Evolutionary conservation across 2,113 vertebrate species (phyloP).

Genomic region (Pseudorhombus dupliciocellatus): DNA sequence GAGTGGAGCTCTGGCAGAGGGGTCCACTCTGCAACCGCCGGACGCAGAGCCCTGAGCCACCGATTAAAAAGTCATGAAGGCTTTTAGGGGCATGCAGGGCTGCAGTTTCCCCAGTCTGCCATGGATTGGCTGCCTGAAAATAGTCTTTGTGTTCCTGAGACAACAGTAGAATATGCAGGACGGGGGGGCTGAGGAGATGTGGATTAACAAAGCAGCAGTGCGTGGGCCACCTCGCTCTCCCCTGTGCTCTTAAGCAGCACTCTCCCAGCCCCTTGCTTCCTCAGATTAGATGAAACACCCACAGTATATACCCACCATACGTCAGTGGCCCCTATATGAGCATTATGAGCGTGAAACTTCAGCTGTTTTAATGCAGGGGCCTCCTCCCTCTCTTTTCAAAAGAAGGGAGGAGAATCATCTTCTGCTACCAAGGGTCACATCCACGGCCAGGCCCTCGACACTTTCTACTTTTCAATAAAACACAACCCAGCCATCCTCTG

Average conservation of each 20-base stretch:
- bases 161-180: constrained; percentile 68
- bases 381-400: constrained; percentile 21
- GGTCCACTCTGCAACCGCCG: constrained; percentile 74
- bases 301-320: constrained; percentile 47
- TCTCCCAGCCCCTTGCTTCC: constrained; percentile 46
- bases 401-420: background rate
- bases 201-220: constrained; percentile 67
- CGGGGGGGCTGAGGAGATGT: constrained; percentile 46
- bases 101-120: constrained; percentile 62
- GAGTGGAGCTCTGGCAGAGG: constrained; percentile 48
- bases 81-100: constrained; percentile 76
- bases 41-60: constrained; percentile 75
- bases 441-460: constrained; percentile 22
- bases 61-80: constrained; percentile 85
- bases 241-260: constrained; percentile 72
- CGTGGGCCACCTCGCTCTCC: constrained; percentile 60
- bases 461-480: constrained; percentile 4
- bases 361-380: constrained; percentile 38
- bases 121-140: constrained; percentile 80
- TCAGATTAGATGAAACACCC: constrained; percentile 74
- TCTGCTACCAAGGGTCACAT: background rate
- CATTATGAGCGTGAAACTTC: constrained; percentile 20
- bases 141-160: constrained; percentile 83
- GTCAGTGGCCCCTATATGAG: constrained; percentile 41
- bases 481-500: background rate